Conservation (phyloP, 1,140 invertebrate genomes). For the Onthophagus taurus region DNA sequence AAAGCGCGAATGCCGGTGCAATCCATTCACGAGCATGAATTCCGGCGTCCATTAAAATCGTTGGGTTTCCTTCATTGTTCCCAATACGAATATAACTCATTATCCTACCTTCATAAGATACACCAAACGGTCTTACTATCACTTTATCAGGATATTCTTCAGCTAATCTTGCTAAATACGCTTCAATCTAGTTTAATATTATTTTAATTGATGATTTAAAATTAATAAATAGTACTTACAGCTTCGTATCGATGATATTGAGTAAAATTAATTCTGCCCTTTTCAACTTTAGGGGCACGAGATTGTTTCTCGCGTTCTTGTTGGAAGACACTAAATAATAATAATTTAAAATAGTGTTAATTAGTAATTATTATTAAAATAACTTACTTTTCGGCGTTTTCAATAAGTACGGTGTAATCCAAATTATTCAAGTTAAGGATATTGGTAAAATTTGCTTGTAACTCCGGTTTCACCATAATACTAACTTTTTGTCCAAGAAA, state of each 20-base stretch:
- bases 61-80: slow-evolving; percentile 34
- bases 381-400: slow-evolving; percentile 3
- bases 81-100: neutral
- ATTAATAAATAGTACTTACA: neutral
- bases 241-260: slow-evolving; percentile 8
- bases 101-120: neutral
- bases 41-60: slow-evolving; percentile 45
- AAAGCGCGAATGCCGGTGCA: slow-evolving; percentile 34
- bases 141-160: slow-evolving; percentile 5
- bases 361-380: too few relatives aligned
- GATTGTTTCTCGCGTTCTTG: slow-evolving; percentile 6
- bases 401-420: neutral
- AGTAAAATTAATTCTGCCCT: slow-evolving; percentile 9
- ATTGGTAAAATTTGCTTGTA: neutral
- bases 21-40: slow-evolving; percentile 66
- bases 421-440: neutral
- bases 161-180: slow-evolving; percentile 4
- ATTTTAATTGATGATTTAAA: too few relatives aligned
- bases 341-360: too few relatives aligned
- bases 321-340: neutral
- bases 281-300: neutral
- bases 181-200: slow-evolving; percentile 10
- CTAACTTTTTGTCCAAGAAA: neutral
- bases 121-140: neutral
- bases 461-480: neutral